phyloP scores from a whole-genome alignment of 2,888 invertebrate species.

The Cordilura impudica region DNA sequence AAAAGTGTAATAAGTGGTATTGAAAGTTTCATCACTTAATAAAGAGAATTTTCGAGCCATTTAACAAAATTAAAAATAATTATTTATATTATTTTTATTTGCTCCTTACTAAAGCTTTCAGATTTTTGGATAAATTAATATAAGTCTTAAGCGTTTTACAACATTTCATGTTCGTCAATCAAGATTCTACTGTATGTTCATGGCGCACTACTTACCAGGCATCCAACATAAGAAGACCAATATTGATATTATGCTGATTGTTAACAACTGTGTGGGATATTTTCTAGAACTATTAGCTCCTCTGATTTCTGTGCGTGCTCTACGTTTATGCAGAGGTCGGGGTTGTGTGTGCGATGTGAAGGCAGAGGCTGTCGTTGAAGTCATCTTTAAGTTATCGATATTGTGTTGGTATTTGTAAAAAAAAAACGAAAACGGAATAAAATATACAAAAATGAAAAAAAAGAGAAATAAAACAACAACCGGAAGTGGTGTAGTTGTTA shows the following conservation, averaged over 20 bases:
- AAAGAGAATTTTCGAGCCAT: no score
- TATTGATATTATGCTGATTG: conserved; percentile 41
- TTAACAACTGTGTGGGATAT: conserved; percentile 31
- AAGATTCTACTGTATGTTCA: not conserved
- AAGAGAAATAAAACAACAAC: conserved; percentile 10
- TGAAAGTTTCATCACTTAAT: no score
- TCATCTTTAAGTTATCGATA: conserved; percentile 45
- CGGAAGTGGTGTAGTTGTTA: conserved; percentile 56
- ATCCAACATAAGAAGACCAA: conserved; percentile 42
- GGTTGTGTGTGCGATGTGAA: not conserved
- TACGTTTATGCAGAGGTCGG: not conserved
- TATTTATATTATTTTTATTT: no score
- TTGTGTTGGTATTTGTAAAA: conserved; percentile 18
- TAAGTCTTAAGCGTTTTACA: no score
- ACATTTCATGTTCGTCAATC: not conserved
- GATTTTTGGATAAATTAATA: no score
- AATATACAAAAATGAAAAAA: not conserved
- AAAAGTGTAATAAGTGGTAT: no score
- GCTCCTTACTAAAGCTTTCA: no score
- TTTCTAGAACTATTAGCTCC: conserved; percentile 16
- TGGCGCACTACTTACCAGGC: conserved; percentile 51
- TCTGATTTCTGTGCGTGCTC: not conserved
- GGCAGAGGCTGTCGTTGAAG: conserved; percentile 11
- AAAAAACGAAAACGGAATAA: conserved; percentile 16
- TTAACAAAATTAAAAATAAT: no score